Evolutionary conservation across 2,797 vertebrate genomes (phyloP).

Genomic region (Sebastiscus tertius): DNA sequence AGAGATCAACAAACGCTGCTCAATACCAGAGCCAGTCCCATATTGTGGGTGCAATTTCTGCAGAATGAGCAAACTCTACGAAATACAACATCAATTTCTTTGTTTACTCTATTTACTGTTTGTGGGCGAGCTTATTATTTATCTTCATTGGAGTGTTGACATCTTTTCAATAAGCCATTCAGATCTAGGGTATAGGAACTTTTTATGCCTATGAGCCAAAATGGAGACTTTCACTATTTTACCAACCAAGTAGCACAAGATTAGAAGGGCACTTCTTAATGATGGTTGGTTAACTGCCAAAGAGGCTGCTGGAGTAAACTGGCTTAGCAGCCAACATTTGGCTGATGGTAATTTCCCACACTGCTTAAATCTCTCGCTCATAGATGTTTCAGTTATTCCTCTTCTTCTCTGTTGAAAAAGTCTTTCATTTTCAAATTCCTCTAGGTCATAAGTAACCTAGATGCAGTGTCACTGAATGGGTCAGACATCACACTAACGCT

Average conservation of each 20-base stretch:
- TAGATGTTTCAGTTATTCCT: slow-evolving; percentile 9
- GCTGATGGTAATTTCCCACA: slow-evolving; percentile 1
- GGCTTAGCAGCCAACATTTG: slow-evolving; percentile 1
- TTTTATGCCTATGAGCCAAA: neutral
- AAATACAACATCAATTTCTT: neutral
- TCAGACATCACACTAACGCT: neutral
- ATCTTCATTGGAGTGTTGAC: neutral
- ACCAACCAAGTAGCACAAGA: slow-evolving; percentile 6
- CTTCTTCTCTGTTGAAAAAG: neutral
- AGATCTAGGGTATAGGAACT: neutral
- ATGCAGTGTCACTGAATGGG: slow-evolving; percentile 2
- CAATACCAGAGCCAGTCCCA: neutral
- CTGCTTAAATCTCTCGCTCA: neutral
- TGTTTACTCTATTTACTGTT: neutral
- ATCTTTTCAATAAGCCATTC: neutral
- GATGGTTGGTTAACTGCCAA: slow-evolving; percentile 30
- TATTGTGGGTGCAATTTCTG: neutral
- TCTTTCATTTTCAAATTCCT: slow-evolving; percentile 18
- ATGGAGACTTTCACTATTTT: slow-evolving; percentile 8
- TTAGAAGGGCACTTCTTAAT: slow-evolving; percentile 8
- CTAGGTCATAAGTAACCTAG: slow-evolving; percentile 25
- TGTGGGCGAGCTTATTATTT: neutral
- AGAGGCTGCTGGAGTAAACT: neutral
- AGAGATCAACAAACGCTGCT: neutral
- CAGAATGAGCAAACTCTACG: neutral